Base-by-base conservation (phyloP, 2,888 invertebrate species). In the Synanthedon myopaeformis region DNA sequence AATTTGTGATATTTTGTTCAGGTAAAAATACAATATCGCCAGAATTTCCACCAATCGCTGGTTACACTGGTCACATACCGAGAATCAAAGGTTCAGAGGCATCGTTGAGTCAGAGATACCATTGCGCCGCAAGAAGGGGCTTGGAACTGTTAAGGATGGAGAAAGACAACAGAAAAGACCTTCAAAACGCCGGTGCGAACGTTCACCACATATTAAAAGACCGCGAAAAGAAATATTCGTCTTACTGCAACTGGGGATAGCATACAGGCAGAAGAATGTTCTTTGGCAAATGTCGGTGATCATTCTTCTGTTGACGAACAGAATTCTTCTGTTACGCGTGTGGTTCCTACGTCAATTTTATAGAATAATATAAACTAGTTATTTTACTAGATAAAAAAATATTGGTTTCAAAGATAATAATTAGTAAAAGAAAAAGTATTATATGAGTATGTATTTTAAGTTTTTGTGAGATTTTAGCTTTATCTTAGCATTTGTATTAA, bases 21-120 rank as follows among this genome's bases (percentile, higher is more conserved):
- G 92, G 35, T 35, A 35, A 90, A 63, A 90, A 90, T 74, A 88
- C 90, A 58, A 87, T 90, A 70, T 91, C 92, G 6, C 89, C 92
- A 0, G 91, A 92, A 67, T 89, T 89, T 62, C 92, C 92, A 17
- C 92, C 92, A 13, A 92, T 92, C 63, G 91, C 92, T 0, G 92
- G 93, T 8, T 92, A 93, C 74, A 92, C 93, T 0, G 93, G 92
- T 3, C 92, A 92, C 69, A 92, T 93, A 57, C 92, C 92, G 3
- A 86, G 91, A 51, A 90, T 92, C 53, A 91, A 89, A 66, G 91
- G 91, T 12, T 89, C 89, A 1, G 92, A 92, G 70, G 90, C 91
- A 1, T 91, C 92, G 0, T 81, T 92, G n/a, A 92, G 92, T 56
- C 90, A 91, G 67, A 76, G 92, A 57, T 92, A 92, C 70, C 90